These are phyloP conservation scores for Psittacula cyanocephala DNA, from an alignment of 2,113 vertebrate species.

Conservation along the genomic window DNA sequence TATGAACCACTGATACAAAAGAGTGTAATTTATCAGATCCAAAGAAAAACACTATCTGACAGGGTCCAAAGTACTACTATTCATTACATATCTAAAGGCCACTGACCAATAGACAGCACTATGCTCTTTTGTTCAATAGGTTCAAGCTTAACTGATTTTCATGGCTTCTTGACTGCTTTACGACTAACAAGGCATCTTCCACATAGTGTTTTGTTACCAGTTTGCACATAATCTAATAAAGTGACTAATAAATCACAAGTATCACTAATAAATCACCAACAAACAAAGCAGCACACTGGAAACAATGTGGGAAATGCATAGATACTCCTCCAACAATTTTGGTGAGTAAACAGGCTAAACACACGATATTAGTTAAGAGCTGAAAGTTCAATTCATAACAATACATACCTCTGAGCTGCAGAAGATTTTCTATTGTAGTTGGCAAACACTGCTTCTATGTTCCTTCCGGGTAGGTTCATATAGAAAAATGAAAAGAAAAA, in stretches of 20 bases:
- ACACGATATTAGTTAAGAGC: background rate
- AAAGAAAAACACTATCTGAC: conserved; percentile 58
- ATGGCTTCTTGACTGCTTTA: conserved; percentile 65
- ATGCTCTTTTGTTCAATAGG: conserved; percentile 44
- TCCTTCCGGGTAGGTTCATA: background rate
- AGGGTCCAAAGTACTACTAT: conserved; percentile 42
- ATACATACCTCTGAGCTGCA: background rate
- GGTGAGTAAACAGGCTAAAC: background rate
- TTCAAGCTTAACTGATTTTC: conserved; percentile 70
- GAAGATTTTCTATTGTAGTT: background rate
- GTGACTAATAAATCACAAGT: conserved; percentile 52
- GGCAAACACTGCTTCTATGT: background rate
- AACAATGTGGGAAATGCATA: conserved; percentile 6
- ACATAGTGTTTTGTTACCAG: conserved; percentile 48
- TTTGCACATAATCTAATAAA: conserved; percentile 61
- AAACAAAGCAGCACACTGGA: conserved; percentile 33
- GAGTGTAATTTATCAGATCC: conserved; percentile 62
- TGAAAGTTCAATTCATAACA: background rate
- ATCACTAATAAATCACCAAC: conserved; percentile 54
- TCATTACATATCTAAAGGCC: conserved; percentile 65
- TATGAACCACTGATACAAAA: conserved; percentile 30
- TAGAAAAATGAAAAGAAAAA: background rate
- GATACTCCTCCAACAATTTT: background rate
- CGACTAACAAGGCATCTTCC: conserved; percentile 54
- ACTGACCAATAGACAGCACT: conserved; percentile 54